phyloP scores from a whole-genome alignment of 2,888 invertebrate genomes.

The Auanema sp. region DNA sequence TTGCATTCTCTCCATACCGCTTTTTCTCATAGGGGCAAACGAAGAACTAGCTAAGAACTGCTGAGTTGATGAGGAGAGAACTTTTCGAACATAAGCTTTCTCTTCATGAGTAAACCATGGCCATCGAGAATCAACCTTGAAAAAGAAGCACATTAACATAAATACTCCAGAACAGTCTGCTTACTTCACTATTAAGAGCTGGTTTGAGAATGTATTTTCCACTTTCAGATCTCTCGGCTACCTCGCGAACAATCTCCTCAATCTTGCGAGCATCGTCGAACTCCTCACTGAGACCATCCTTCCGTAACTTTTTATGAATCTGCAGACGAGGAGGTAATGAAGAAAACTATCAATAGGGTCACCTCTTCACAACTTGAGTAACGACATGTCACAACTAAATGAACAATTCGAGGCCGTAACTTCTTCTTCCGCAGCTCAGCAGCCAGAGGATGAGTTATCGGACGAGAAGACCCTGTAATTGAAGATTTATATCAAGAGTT shows the following conservation, averaged over 20 bases:
- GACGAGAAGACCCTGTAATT: constrained; percentile 12
- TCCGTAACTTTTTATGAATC: constrained; percentile 30
- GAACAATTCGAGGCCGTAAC: constrained; percentile 41
- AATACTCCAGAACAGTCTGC: neutral
- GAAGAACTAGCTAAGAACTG: constrained; percentile 2
- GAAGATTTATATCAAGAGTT: no score
- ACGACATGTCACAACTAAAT: constrained; percentile 43
- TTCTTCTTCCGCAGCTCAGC: constrained; percentile 39
- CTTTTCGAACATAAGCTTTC: constrained; percentile 28
- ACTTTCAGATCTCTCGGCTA: constrained; percentile 21
- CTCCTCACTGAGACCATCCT: constrained; percentile 38
- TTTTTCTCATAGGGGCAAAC: constrained; percentile 25
- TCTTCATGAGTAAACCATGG: constrained; percentile 49
- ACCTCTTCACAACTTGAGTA: constrained; percentile 37
- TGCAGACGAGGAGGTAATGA: constrained; percentile 7
- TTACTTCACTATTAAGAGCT: constrained; percentile 14
- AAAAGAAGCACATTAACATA: neutral
- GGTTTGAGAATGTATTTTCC: constrained; percentile 20
- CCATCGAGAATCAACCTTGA: constrained; percentile 45
- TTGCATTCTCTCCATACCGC: constrained; percentile 39
- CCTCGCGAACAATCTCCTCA: constrained; percentile 28
- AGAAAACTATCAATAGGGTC: neutral
- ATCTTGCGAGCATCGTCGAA: constrained; percentile 24
- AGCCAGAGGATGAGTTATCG: constrained; percentile 22
- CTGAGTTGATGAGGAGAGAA: constrained; percentile 4